Evolutionary conservation across 2,888 invertebrate species (phyloP).

Genomic region (Drosophila paracracens): DNA sequence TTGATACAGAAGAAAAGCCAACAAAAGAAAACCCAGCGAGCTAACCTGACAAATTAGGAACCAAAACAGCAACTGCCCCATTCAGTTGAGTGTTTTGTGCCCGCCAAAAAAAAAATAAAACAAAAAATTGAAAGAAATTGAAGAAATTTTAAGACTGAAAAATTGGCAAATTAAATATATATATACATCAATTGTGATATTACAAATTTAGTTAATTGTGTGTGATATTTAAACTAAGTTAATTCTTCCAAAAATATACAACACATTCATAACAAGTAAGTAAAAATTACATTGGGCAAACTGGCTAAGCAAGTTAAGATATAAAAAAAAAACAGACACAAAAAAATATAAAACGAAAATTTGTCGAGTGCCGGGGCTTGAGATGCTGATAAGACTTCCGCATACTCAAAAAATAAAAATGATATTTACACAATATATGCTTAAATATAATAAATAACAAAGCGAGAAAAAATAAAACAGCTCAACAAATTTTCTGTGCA

Average conservation of each 20-base stretch:
- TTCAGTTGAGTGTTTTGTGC: slow-evolving; percentile 69
- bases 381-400: slow-evolving; percentile 73
- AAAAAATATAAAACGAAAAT: slow-evolving; percentile 15
- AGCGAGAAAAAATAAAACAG: slow-evolving; percentile 12
- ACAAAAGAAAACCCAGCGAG: neutral
- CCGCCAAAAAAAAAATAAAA: slow-evolving; percentile 21
- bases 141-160: slow-evolving; percentile 16
- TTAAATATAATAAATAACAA: slow-evolving; percentile 56
- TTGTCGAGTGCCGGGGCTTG: slow-evolving; percentile 31
- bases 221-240: slow-evolving; percentile 58
- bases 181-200: slow-evolving; percentile 63
- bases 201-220: slow-evolving; percentile 54
- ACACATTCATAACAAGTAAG: slow-evolving; percentile 56
- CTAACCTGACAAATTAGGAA: slow-evolving; percentile 24
- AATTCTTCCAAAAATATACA: slow-evolving; percentile 39
- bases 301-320: slow-evolving; percentile 65
- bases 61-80: slow-evolving; percentile 58
- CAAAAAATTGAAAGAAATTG: slow-evolving; percentile 7
- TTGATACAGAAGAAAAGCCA: slow-evolving; percentile 13
- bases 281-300: slow-evolving; percentile 52
- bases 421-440: slow-evolving; percentile 69
- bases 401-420: slow-evolving; percentile 57
- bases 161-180: neutral
- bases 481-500: slow-evolving; percentile 9
- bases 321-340: slow-evolving; percentile 4